These are phyloP conservation scores for Drosophila guanche DNA, from an alignment of 1,140 invertebrate species.

Conservation along the genomic window DNA sequence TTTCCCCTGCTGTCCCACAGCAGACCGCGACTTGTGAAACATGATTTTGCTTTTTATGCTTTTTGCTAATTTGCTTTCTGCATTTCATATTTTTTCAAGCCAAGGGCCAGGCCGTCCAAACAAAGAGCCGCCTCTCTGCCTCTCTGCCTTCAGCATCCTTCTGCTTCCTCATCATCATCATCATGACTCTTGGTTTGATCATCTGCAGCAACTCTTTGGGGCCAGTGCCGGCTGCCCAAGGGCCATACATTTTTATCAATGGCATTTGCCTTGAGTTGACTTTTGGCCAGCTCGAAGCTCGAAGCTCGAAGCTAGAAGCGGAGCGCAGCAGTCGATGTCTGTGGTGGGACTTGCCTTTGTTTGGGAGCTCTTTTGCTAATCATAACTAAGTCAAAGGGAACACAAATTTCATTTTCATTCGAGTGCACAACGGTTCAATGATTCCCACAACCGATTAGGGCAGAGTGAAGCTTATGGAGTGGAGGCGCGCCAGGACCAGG, in stretches of 20 bases:
- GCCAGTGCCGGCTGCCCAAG: slow-evolving; percentile 1
- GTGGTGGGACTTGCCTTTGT: slow-evolving; percentile 25
- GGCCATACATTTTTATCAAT: slow-evolving; percentile 44
- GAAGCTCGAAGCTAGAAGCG: not conserved
- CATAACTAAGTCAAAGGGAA: slow-evolving; percentile 3
- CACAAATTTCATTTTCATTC: not conserved
- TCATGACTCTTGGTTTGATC: slow-evolving; percentile 8
- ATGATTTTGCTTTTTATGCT: slow-evolving; percentile 79
- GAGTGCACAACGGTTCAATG: no score
- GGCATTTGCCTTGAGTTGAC: slow-evolving; percentile 35
- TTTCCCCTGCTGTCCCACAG: not conserved
- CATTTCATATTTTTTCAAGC: slow-evolving; percentile 68
- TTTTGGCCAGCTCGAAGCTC: slow-evolving; percentile 15
- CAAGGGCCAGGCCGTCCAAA: slow-evolving; percentile 46
- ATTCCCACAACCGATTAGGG: slow-evolving; percentile 8
- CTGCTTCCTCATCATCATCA: not conserved
- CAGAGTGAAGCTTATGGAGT: not conserved
- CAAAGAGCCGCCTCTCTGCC: slow-evolving; percentile 28
- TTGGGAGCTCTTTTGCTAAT: slow-evolving; percentile 31
- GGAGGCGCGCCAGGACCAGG: no score
- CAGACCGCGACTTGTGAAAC: slow-evolving; percentile 70
- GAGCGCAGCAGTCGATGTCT: not conserved
- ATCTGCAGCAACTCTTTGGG: slow-evolving; percentile 35
- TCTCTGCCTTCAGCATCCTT: slow-evolving; percentile 7
- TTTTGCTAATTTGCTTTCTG: slow-evolving; percentile 75